These are phyloP conservation scores for Danio kyathit DNA, from an alignment of 2,797 vertebrate species.

Conservation along the genomic window DNA sequence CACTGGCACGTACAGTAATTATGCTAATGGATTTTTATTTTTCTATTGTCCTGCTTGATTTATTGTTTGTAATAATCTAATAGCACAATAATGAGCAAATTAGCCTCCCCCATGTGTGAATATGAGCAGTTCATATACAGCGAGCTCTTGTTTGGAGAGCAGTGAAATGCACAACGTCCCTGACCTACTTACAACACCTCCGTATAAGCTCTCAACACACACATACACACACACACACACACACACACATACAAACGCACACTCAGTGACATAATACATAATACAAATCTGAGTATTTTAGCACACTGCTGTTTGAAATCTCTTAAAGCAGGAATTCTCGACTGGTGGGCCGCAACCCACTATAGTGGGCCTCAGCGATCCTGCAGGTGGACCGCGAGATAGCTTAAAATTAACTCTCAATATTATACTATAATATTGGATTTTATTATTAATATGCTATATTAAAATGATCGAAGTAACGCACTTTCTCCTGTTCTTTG, in stretches of 20 bases:
- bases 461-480: no score
- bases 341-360: no score
- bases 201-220: slow-evolving; percentile 34
- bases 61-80: slow-evolving; percentile 34
- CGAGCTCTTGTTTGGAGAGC: slow-evolving; percentile 46
- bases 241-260: slow-evolving; percentile 33
- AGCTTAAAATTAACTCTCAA: no score
- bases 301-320: background rate
- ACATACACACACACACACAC: slow-evolving; percentile 30
- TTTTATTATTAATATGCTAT: no score
- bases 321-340: no score
- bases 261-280: background rate
- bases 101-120: slow-evolving; percentile 20
- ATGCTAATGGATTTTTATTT: slow-evolving; percentile 31
- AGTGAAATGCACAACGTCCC: slow-evolving; percentile 45
- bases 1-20: slow-evolving; percentile 24
- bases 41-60: slow-evolving; percentile 25
- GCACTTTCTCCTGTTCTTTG: no score
- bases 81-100: slow-evolving; percentile 38
- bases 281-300: slow-evolving; percentile 20
- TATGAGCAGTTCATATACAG: slow-evolving; percentile 37
- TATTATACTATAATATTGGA: no score
- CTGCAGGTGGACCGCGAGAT: no score
- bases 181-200: slow-evolving; percentile 58
- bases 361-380: no score